Percentiles rank a stretch among this genome's conserved stretches.
Evolutionary conservation across 2,797 vertebrate species (phyloP).

Genomic region (Ataeniobius toweri): DNA sequence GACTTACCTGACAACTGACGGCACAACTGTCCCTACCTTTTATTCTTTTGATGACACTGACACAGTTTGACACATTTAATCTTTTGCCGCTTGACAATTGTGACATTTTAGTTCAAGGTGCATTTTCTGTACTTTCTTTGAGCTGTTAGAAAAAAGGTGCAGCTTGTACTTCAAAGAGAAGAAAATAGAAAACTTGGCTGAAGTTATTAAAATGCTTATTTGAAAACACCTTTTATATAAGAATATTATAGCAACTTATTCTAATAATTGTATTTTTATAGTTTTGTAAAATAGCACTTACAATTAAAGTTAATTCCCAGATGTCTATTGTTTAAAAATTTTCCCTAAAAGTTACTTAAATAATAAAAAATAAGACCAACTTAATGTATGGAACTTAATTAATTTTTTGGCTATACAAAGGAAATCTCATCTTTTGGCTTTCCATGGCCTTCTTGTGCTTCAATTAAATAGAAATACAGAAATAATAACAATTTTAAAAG

Average conservation of each 20-base stretch:
- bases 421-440: no score
- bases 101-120: neutral
- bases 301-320: no score
- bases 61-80: conserved; percentile 28
- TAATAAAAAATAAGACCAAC: no score
- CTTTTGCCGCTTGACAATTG: neutral
- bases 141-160: neutral
- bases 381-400: neutral
- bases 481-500: no score
- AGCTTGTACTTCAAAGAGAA: neutral
- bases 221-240: neutral
- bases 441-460: no score
- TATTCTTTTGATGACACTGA: conserved; percentile 15
- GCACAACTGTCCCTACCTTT: neutral
- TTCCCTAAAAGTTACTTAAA: no score
- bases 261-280: no score
- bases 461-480: no score
- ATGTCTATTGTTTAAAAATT: no score
- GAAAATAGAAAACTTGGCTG: neutral
- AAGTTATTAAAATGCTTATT: neutral
- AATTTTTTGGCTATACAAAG: neutral
- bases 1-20: neutral
- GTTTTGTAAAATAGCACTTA: neutral
- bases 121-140: neutral
- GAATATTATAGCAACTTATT: neutral